Evolutionary conservation across 2,888 invertebrate genomes (phyloP).

Genomic region (Dryocosmus kuriphilus): DNA sequence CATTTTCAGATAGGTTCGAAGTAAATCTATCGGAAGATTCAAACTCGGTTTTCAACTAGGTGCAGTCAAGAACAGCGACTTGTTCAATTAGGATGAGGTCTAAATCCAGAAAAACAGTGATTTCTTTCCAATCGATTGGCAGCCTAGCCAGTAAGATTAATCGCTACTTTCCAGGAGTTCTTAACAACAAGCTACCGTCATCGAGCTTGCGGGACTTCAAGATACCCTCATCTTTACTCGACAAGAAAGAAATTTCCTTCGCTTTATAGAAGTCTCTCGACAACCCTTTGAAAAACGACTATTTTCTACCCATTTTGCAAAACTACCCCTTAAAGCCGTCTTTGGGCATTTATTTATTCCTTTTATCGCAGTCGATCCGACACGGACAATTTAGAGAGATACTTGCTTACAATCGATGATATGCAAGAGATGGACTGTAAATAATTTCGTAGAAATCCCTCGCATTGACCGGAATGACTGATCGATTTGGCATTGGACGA

Average conservation of each 20-base stretch:
- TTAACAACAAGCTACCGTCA: conserved; percentile 18
- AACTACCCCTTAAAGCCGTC: neutral
- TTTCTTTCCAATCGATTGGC: neutral
- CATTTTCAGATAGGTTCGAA: no score
- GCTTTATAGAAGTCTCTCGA: neutral
- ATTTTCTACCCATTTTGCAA: neutral
- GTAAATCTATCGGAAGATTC: no score
- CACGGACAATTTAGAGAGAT: conserved; percentile 6
- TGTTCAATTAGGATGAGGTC: conserved; percentile 5
- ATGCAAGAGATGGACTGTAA: conserved; percentile 56
- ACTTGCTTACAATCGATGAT: conserved; percentile 38
- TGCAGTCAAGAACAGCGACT: conserved; percentile 9
- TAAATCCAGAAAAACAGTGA: neutral
- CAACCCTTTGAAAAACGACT: conserved; percentile 10
- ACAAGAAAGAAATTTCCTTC: conserved; percentile 12
- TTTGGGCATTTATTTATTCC: neutral
- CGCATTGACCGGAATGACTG: conserved; percentile 53
- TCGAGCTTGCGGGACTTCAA: neutral
- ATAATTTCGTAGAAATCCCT: conserved; percentile 55
- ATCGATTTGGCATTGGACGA: conserved; percentile 57
- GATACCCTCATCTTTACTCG: conserved; percentile 3
- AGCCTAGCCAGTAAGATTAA: neutral
- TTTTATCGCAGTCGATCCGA: neutral
- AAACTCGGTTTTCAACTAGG: neutral
- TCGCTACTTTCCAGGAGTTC: conserved; percentile 9